Evolutionary conservation across 1,140 invertebrate species (phyloP).

Genomic region (Drosophila quadrilineata): DNA sequence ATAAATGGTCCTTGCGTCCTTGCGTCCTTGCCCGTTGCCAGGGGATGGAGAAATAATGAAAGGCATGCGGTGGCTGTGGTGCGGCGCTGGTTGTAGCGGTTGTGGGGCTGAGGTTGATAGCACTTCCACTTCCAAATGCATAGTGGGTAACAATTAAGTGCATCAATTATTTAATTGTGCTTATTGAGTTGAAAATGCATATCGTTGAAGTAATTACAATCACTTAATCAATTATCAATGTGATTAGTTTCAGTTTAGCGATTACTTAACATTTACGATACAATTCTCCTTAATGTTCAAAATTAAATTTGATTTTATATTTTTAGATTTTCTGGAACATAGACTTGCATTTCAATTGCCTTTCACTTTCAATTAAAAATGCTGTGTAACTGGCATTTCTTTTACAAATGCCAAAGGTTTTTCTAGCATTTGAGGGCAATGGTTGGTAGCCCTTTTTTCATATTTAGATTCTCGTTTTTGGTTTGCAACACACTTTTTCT

Average conservation of each 20-base stretch:
- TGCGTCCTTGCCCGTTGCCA: no score
- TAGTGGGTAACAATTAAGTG: slow-evolving; percentile 49
- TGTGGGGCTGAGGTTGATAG: slow-evolving; percentile 29
- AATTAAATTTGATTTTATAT: slow-evolving; percentile 5
- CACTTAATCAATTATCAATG: not conserved
- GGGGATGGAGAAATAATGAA: not conserved
- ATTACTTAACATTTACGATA: not conserved
- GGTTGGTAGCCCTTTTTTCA: slow-evolving; percentile 11
- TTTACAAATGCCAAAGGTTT: slow-evolving; percentile 3
- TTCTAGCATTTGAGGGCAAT: not conserved
- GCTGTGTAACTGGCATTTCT: slow-evolving; percentile 4
- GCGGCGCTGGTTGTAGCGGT: not conserved
- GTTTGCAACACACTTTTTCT: not conserved
- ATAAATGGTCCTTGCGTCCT: slow-evolving; percentile 56
- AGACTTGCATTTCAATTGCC: not conserved
- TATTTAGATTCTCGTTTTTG: not conserved
- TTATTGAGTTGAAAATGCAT: slow-evolving; percentile 46
- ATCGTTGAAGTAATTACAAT: slow-evolving; percentile 6
- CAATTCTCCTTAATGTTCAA: not conserved
- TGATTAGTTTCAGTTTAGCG: not conserved
- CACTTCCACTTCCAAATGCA: slow-evolving; percentile 8
- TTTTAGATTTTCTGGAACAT: not conserved
- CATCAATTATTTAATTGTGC: slow-evolving; percentile 63
- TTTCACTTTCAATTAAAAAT: slow-evolving; percentile 14
- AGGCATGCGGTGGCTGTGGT: slow-evolving; percentile 28